Base-by-base conservation (phyloP, 1,140 invertebrate species). In the Triops longicaudatus region DNA sequence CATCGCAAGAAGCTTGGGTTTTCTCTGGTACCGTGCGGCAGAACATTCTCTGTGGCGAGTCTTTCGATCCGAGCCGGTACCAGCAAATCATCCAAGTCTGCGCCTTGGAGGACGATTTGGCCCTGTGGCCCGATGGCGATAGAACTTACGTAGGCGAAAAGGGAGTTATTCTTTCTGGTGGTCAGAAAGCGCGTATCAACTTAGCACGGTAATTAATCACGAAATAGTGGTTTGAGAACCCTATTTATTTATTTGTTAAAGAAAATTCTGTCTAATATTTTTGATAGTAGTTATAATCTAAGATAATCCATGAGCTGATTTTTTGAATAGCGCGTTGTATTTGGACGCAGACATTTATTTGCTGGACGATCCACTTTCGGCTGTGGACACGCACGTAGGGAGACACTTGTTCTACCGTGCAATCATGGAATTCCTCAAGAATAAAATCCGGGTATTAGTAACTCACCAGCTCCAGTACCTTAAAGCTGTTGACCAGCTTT, bases 1-100 rank as follows among this genome's bases (percentile, higher is more conserved):
- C 93, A 12, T 91, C 93, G 17, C 96, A 98, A 83, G 93, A 97
- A 81, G 90, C 95, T 0, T 98, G 95, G 95, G 87, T 97, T 0
- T 88, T 88, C 80, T 84, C 84, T 1, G 87, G 86, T 7, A 86
- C 84, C 43, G 81, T 89, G 3, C 80, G 90, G 50, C 92, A 97
- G 81, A 98, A 98, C 83, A 96, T 98, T 73, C 81, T 96, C 0
- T 97, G 98, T 84, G 95, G 87, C 0, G 86, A 89, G 76, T 83
- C 87, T 37, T 91, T 91, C 87, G 87, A 88, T 41, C 84, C 90
- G 78, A 85, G 88, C 50, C 88, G 90, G 26, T 95, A 95, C 84
- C 88, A 89, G 76, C 86, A 88, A 76, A 91, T 94, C 80, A 86
- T 93, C 3, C 87, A 88, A 76, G 89, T 90, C 42, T 82, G 81